These are phyloP conservation scores for Yponomeuta sedellus DNA, from an alignment of 2,888 invertebrate genomes.

Conservation along the genomic window DNA sequence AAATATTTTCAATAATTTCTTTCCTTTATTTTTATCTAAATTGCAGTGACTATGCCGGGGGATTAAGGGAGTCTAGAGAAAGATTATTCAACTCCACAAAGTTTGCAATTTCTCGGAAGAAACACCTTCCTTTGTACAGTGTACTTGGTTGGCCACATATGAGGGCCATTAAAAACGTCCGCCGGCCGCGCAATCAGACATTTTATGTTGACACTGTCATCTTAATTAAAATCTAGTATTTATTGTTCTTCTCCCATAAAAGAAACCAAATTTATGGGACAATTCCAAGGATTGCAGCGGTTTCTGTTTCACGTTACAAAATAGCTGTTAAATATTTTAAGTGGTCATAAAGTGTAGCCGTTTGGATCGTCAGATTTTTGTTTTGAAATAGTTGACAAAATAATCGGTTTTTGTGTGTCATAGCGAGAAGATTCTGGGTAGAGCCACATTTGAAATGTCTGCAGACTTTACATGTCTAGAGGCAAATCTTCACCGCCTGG, in stretches of 20 bases:
- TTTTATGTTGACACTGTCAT: conserved; percentile 50
- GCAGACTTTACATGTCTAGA: too few species aligned
- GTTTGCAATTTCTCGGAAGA: not conserved
- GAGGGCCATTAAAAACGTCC: conserved; percentile 58
- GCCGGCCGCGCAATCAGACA: conserved; percentile 54
- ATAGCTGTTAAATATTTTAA: not conserved
- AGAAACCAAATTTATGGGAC: conserved; percentile 12
- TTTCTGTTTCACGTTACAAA: conserved; percentile 8
- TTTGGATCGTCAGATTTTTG: not conserved
- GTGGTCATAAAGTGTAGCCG: not conserved
- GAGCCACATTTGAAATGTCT: too few species aligned
- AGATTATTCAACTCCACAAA: too few species aligned
- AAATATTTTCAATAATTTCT: too few species aligned
- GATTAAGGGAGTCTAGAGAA: too few species aligned
- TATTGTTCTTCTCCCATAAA: conserved; percentile 29
- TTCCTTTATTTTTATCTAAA: too few species aligned
- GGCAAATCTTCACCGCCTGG: too few species aligned
- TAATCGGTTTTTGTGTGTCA: not conserved
- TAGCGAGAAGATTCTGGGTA: not conserved
- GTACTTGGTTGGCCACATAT: conserved; percentile 40
- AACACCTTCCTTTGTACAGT: not conserved
- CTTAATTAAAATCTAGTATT: conserved; percentile 64
- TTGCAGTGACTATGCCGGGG: too few species aligned
- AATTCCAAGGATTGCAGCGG: conserved; percentile 3
- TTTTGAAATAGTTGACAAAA: not conserved